phyloP scores from a whole-genome alignment of 2,113 vertebrate species.

The Lutjanus erythropterus region DNA sequence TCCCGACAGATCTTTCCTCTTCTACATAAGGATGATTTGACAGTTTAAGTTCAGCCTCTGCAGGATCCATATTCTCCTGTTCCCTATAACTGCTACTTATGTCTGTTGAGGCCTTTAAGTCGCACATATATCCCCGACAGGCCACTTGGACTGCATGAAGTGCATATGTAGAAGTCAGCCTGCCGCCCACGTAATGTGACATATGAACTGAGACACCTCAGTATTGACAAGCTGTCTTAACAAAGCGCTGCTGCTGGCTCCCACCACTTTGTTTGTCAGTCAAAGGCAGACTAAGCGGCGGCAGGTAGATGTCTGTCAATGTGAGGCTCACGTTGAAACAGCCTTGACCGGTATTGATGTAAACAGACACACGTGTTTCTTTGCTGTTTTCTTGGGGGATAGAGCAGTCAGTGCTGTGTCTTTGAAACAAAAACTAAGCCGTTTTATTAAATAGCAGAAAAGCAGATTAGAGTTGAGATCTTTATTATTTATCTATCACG shows the following conservation, averaged over 20 bases:
- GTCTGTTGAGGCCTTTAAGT: constrained; percentile 1
- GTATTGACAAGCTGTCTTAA: constrained; percentile 69
- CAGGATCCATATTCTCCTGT: not conserved
- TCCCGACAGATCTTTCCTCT: not conserved
- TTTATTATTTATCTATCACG: constrained; percentile 7
- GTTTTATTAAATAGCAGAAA: not conserved
- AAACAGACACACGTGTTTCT: constrained; percentile 34
- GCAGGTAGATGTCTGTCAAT: constrained; percentile 56
- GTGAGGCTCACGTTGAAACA: constrained; percentile 34
- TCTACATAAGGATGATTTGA: constrained; percentile 30
- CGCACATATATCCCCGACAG: not conserved
- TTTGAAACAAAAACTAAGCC: constrained; percentile 18
- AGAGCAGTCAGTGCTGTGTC: not conserved
- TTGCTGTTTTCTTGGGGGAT: not conserved
- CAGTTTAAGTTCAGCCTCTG: constrained; percentile 20
- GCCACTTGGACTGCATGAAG: not conserved
- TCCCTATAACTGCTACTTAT: constrained; percentile 6
- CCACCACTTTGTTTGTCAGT: constrained; percentile 67
- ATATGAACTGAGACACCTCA: constrained; percentile 52
- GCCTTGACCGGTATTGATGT: constrained; percentile 38
- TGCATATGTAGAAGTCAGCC: constrained; percentile 27
- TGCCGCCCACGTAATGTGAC: constrained; percentile 28
- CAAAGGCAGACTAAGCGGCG: constrained; percentile 25
- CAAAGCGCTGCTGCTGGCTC: constrained; percentile 34
- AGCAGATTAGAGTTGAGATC: constrained; percentile 2